Base-by-base conservation (phyloP, 2,113 vertebrate species). In the Pyrgilauda ruficollis region DNA sequence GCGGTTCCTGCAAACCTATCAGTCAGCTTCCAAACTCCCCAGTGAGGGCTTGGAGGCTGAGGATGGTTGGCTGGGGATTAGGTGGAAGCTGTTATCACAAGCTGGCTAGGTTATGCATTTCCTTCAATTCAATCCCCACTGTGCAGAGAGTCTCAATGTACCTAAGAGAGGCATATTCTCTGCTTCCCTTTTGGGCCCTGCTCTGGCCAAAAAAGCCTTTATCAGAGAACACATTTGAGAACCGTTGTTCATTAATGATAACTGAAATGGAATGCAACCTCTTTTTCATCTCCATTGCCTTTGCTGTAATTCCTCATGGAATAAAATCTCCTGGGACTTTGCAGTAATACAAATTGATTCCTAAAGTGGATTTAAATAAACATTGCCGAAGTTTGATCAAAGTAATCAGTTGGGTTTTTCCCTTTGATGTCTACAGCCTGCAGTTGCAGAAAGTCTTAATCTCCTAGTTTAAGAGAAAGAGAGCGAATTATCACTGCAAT, bases 41-140 rank as follows among this genome's bases (percentile, higher is more conserved):
- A 77, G 59, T n/a, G 81, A 83, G 46, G 66, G 9, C 18, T 77
- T 74, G 50, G 50, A 77, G n/a, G 39, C 19, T 91, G 44, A 37
- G 43, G 75, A 66, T 27, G 30, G 49, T 67, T 94, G 68, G 37
- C 13, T 77, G 58, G 33, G 58, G 76, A 86, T 74, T 81, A 63
- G 64, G 76, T 92, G 80, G 94, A 93, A 95, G 73, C 52, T 84
- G 76, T 86, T 95, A 94, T 89, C 94, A 72, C 2, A 0, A 53
- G 22, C 79, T 90, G 75, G 55, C 72, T 61, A 74, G 55, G 43
- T 85, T 90, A 44, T 94, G 73, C 46, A 63, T 93, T 96, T 97
- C 96, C 93, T 96, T 52, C 92, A 90, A 92, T 94, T 95, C 79
- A 94, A 23, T 47, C 90, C 76, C 64, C 43, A 17, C 85, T 67